Percentiles rank a stretch among this genome's conserved stretches.
These are phyloP conservation scores for Antennarius maculatus DNA, from an alignment of 2,797 vertebrate genomes.

Conservation along the genomic window DNA sequence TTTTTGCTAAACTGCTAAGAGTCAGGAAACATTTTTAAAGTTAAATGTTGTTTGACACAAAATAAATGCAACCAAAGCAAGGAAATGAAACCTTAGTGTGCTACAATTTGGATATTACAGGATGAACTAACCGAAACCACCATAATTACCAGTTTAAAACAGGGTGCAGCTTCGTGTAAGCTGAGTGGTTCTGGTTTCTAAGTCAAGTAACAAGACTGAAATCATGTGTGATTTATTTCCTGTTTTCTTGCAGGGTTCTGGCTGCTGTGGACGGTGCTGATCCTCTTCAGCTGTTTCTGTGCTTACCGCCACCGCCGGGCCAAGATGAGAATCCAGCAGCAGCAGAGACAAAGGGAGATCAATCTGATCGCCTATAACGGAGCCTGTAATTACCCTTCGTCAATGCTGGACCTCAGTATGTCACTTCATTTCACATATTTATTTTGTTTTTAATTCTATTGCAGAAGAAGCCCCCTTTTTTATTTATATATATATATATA, in stretches of 20 bases:
- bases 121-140: neutral
- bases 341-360: conserved; percentile 94
- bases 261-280: conserved; percentile 92
- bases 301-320: conserved; percentile 91
- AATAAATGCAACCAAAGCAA: too few relatives aligned
- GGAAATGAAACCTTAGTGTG: neutral
- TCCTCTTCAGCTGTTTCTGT: conserved; percentile 94
- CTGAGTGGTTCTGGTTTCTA: neutral
- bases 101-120: neutral
- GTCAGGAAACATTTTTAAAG: neutral
- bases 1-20: neutral
- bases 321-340: conserved; percentile 92
- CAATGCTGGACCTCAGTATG: conserved; percentile 88
- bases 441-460: neutral
- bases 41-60: too few relatives aligned
- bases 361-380: conserved; percentile 94
- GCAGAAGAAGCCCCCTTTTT: too few relatives aligned
- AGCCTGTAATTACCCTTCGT: conserved; percentile 87
- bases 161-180: neutral
- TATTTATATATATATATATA: too few relatives aligned
- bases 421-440: conserved; percentile 11
- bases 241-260: conserved; percentile 88
- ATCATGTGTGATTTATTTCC: conserved; percentile 12
- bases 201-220: neutral
- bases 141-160: neutral